Evolutionary conservation across 2,888 invertebrate genomes (phyloP).

Genomic region (Cenopis cana): DNA sequence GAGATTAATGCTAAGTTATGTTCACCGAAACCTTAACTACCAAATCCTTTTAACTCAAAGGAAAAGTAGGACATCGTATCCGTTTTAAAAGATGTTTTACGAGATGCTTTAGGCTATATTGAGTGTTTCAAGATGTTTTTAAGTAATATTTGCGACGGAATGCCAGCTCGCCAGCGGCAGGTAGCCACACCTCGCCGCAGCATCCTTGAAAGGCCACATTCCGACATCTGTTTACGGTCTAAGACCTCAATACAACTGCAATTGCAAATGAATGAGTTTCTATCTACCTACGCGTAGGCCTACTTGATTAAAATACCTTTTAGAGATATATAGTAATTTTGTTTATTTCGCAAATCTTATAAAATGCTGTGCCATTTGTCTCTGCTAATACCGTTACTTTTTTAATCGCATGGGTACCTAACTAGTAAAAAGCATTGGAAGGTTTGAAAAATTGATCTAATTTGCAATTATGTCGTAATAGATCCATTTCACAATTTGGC

Average conservation of each 20-base stretch:
- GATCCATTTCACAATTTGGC: conserved; percentile 35
- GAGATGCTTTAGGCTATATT: conserved; percentile 21
- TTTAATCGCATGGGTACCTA: neutral
- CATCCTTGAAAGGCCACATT: conserved; percentile 85
- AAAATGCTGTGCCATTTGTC: neutral
- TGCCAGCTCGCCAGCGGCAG: conserved; percentile 62
- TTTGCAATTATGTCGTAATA: conserved; percentile 42
- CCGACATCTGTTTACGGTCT: conserved; percentile 77
- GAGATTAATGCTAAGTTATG: conserved; percentile 3
- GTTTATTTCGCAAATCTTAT: neutral
- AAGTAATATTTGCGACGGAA: conserved; percentile 61
- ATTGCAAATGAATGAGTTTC: conserved; percentile 58
- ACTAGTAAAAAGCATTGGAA: neutral
- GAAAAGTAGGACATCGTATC: conserved; percentile 5
- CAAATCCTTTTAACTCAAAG: conserved; percentile 17
- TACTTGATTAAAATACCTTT: conserved; percentile 29
- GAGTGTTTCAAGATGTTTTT: conserved; percentile 35
- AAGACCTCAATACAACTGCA: conserved; percentile 68
- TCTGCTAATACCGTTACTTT: neutral
- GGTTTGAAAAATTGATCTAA: conserved; percentile 32
- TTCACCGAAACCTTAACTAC: neutral
- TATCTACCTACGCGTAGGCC: conserved; percentile 50
- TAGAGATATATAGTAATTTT: neutral
- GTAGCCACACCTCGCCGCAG: conserved; percentile 76
- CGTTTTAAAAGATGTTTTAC: neutral